A percentile compares a stretch with the other conserved stretches of the same genome.
Conservation (phyloP, 2,113 vertebrate genomes). For the Sarotherodon lohbergeri region DNA sequence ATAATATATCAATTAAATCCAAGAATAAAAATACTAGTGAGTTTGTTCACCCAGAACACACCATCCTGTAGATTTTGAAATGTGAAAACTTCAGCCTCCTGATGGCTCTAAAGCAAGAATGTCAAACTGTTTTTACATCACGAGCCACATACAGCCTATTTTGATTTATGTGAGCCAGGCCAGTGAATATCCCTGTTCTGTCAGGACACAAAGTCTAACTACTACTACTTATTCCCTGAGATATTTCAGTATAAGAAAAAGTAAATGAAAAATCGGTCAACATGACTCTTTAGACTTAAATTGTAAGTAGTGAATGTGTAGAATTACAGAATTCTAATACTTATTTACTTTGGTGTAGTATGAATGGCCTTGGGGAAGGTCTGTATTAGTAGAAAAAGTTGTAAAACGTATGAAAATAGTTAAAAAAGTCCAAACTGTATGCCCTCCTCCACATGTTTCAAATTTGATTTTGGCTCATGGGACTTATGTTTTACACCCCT, state of each 20-base stretch:
- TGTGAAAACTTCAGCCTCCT: neutral
- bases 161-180: neutral
- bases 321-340: neutral
- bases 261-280: neutral
- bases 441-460: neutral
- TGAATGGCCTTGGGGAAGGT: rapidly evolving
- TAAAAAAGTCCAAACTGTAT: neutral
- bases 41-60: rapidly evolving
- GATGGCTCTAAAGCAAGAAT: neutral
- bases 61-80: neutral
- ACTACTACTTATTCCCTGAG: neutral
- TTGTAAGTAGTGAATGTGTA: neutral
- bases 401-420: neutral
- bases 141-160: neutral
- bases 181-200: neutral
- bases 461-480: neutral
- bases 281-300: neutral
- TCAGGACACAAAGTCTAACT: neutral
- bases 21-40: neutral
- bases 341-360: neutral
- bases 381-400: neutral
- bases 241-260: neutral
- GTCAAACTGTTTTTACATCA: neutral
- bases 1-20: rapidly evolving
- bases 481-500: rapidly evolving